Evolutionary conservation across 64 coral and sea anemone genomes (phyloP).

Genomic region (Actinia tenebrosa): DNA sequence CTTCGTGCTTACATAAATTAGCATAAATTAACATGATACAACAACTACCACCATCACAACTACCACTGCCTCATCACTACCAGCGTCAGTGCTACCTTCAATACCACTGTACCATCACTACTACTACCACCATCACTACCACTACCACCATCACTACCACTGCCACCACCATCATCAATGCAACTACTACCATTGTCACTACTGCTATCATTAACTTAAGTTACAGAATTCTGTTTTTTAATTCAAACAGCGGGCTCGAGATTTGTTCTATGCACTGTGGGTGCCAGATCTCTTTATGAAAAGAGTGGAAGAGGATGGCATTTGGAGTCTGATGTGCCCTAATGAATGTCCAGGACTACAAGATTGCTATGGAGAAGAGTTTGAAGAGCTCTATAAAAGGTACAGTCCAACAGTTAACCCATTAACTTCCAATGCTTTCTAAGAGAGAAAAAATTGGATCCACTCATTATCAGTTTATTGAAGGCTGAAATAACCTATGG

Average conservation of each 20-base stretch:
- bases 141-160: no score
- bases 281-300: slow-evolving; percentile 96
- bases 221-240: background rate
- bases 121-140: no score
- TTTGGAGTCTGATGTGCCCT: slow-evolving; percentile 93
- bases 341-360: slow-evolving; percentile 87
- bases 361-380: slow-evolving; percentile 82
- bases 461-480: no score
- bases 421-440: background rate
- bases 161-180: background rate
- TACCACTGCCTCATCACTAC: no score
- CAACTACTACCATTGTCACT: background rate
- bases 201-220: background rate
- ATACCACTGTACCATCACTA: no score
- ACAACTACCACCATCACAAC: no score
- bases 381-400: slow-evolving; percentile 87
- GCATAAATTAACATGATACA: no score
- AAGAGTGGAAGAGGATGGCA: slow-evolving; percentile 60
- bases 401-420: background rate
- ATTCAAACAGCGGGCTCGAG: slow-evolving; percentile 73
- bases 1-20: no score
- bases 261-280: slow-evolving; percentile 93
- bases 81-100: no score
- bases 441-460: no score
- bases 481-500: no score